These are phyloP conservation scores for Noctuana brunneofusca DNA, from an alignment of 2,888 invertebrate species.

Conservation along the genomic window DNA sequence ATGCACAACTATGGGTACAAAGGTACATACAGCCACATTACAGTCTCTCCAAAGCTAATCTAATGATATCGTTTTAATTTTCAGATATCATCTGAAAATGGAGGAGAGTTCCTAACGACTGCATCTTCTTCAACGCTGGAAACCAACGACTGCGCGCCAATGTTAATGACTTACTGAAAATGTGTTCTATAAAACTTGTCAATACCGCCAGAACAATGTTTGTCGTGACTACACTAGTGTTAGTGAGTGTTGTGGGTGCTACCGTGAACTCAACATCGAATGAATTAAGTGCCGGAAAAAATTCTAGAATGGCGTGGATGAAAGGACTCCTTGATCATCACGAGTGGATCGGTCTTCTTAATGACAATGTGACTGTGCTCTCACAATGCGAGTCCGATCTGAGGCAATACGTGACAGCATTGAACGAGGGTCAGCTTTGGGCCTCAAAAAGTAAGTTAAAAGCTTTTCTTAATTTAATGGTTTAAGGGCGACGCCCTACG, in stretches of 20 bases:
- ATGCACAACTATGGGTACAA: no score
- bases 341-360: conserved; percentile 76
- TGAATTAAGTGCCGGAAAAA: conserved; percentile 40
- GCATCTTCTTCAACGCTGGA: conserved; percentile 19
- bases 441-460: conserved; percentile 89
- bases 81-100: conserved; percentile 31
- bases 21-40: no score
- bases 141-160: neutral
- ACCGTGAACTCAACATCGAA: conserved; percentile 56
- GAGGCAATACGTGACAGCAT: conserved; percentile 79
- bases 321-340: conserved; percentile 85
- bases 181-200: conserved; percentile 38
- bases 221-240: conserved; percentile 59
- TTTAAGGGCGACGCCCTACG: conserved; percentile 4
- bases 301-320: conserved; percentile 85
- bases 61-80: conserved; percentile 1
- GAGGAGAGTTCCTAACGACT: conserved; percentile 15
- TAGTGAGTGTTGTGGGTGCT: conserved; percentile 71
- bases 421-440: conserved; percentile 88
- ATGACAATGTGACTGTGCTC: conserved; percentile 69
- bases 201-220: conserved; percentile 55
- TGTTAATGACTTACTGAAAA: conserved; percentile 33
- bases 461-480: conserved; percentile 17
- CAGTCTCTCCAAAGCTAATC: no score
- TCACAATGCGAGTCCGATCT: conserved; percentile 80